A percentile compares a stretch with the other conserved stretches of the same genome.
phyloP scores from a whole-genome alignment of 2,888 invertebrate species.

The Torymus tubicola region DNA sequence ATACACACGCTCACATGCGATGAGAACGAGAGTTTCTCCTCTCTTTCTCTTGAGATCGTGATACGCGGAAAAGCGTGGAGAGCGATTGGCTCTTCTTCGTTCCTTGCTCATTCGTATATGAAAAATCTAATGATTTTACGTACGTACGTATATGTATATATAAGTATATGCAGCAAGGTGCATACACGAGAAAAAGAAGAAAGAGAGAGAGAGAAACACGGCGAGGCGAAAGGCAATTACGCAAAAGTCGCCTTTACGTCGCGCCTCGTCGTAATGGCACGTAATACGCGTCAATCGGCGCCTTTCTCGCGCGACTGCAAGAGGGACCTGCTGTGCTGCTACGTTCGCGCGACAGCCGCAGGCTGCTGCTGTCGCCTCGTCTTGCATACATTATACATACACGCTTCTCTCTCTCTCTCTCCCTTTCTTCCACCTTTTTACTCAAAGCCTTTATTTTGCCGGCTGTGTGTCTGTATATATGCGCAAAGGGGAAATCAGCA shows the following conservation, averaged over 20 bases:
- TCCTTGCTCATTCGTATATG: no score
- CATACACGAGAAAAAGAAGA: background rate
- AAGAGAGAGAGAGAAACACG: no score
- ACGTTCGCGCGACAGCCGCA: background rate
- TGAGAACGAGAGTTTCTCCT: no score
- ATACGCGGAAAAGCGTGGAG: no score
- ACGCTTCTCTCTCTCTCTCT: no score
- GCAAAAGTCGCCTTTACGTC: conserved; percentile 24
- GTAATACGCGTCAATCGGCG: conserved; percentile 34
- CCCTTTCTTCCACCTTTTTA: no score
- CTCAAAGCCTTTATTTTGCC: no score
- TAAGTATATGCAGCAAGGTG: background rate
- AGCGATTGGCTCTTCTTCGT: no score
- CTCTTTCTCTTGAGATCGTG: no score
- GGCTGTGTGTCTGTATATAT: no score
- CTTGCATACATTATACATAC: background rate
- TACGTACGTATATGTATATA: background rate
- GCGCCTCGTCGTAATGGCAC: conserved; percentile 16
- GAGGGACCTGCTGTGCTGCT: conserved; percentile 3
- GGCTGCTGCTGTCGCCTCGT: background rate
- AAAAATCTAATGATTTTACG: background rate
- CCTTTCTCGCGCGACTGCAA: conserved; percentile 11
- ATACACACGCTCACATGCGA: no score
- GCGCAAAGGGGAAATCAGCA: no score
- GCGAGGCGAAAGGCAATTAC: conserved; percentile 30